phyloP scores from a whole-genome alignment of 2,888 invertebrate genomes.

The Xestia sexstrigata region DNA sequence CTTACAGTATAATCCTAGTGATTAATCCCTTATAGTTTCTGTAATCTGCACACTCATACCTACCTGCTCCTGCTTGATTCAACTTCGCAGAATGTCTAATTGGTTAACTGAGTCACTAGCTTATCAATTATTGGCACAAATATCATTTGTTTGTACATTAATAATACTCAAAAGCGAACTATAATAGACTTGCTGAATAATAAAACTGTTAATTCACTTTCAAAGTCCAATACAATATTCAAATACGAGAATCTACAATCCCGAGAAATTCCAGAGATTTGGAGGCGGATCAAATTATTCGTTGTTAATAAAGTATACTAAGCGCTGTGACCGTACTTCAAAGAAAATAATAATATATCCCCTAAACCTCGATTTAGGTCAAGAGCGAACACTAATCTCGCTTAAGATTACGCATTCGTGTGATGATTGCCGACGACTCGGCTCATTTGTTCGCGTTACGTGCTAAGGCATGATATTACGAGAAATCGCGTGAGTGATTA shows the following conservation, averaged over 20 bases:
- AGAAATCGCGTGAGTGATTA: slow-evolving; percentile 83
- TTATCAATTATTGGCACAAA: slow-evolving; percentile 60
- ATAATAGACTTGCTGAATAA: slow-evolving; percentile 56
- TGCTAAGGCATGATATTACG: slow-evolving; percentile 77
- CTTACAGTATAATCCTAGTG: slow-evolving; percentile 64
- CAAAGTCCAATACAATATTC: slow-evolving; percentile 59
- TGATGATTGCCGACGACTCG: slow-evolving; percentile 68
- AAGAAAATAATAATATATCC: slow-evolving; percentile 70
- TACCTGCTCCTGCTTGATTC: slow-evolving; percentile 52
- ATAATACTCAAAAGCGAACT: slow-evolving; percentile 40
- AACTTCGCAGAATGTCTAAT: slow-evolving; percentile 55
- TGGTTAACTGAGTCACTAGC: slow-evolving; percentile 57
- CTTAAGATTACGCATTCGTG: slow-evolving; percentile 68
- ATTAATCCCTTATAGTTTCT: slow-evolving; percentile 68
- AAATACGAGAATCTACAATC: slow-evolving; percentile 47
- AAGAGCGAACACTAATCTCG: slow-evolving; percentile 74
- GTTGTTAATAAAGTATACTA: slow-evolving; percentile 61
- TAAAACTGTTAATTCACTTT: slow-evolving; percentile 64
- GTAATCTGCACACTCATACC: slow-evolving; percentile 60
- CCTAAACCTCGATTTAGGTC: slow-evolving; percentile 71
- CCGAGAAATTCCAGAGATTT: slow-evolving; percentile 49
- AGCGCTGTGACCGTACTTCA: slow-evolving; percentile 68
- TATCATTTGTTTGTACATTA: slow-evolving; percentile 48
- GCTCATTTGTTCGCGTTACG: slow-evolving; percentile 72
- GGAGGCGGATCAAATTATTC: slow-evolving; percentile 54